Percentiles rank a stretch among this genome's conserved stretches.
Conservation (phyloP, 2,888 invertebrate species). For the Elmis aenea region DNA sequence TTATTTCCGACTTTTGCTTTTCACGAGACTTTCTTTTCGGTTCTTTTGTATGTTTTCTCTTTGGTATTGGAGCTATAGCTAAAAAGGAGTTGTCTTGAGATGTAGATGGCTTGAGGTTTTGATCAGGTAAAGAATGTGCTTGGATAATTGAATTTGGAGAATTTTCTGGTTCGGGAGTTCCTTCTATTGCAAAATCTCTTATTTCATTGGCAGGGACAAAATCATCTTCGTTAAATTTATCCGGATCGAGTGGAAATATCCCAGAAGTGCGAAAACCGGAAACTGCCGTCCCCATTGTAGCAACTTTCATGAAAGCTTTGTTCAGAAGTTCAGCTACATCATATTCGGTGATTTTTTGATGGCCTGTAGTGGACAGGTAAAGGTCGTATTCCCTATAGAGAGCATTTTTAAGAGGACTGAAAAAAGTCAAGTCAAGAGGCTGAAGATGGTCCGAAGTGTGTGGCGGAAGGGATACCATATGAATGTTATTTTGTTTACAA, state of each 20-base stretch:
- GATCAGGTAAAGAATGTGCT: no score
- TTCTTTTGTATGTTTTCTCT: no score
- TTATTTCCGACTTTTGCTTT: no score
- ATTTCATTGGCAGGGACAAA: constrained; percentile 8
- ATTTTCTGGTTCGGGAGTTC: neutral
- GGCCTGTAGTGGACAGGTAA: constrained; percentile 13
- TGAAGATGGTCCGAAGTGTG: constrained; percentile 7
- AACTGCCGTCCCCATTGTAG: constrained; percentile 19
- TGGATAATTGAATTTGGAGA: no score
- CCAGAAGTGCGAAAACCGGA: constrained; percentile 18
- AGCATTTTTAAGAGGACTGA: constrained; percentile 9
- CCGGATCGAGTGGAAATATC: constrained; percentile 6
- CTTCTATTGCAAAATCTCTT: constrained; percentile 1
- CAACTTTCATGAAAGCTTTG: constrained; percentile 22
- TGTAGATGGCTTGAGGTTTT: no score
- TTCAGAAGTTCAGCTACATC: constrained; percentile 19
- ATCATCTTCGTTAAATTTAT: constrained; percentile 19
- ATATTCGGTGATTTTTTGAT: constrained; percentile 18
- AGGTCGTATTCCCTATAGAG: constrained; percentile 13
- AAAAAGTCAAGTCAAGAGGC: no score
- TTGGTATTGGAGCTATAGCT: no score
- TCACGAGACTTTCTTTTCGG: no score
- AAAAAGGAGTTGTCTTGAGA: no score
- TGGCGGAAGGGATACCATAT: constrained; percentile 9
- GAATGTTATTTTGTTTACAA: constrained; percentile 6